phyloP scores from a whole-genome alignment of 2,113 vertebrate genomes.

The Chaenogobius annularis region DNA sequence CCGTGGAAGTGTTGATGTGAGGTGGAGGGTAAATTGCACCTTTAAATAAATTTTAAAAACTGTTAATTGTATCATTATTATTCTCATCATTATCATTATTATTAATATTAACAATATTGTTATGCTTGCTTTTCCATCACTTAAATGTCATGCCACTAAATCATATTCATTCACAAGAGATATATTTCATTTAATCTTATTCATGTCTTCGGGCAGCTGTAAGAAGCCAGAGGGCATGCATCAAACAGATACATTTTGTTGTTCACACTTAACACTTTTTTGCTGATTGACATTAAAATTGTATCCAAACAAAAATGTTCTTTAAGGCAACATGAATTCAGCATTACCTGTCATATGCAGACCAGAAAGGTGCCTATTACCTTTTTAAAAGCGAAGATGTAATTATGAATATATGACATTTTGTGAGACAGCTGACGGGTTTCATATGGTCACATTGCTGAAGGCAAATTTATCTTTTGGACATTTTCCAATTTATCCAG shows the following conservation, averaged over 20 bases:
- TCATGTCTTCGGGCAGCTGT: not conserved
- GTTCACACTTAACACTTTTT: not conserved
- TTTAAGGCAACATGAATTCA: not conserved
- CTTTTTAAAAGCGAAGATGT: slow-evolving; percentile 3
- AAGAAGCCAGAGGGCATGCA: not conserved
- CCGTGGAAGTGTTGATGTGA: no score
- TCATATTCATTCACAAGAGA: slow-evolving; percentile 12
- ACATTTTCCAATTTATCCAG: slow-evolving; percentile 19
- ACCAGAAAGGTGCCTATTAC: slow-evolving; percentile 7
- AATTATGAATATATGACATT: slow-evolving; percentile 10
- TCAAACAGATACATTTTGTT: not conserved
- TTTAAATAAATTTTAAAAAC: no score
- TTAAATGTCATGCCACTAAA: not conserved
- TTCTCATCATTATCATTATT: no score
- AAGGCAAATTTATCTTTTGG: slow-evolving; percentile 24
- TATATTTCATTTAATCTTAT: not conserved
- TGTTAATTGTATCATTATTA: no score
- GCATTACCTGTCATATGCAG: slow-evolving; percentile 1
- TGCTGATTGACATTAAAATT: slow-evolving; percentile 10
- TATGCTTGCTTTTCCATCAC: not conserved
- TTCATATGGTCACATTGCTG: slow-evolving; percentile 5
- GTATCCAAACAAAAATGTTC: not conserved
- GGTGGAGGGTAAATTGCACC: no score
- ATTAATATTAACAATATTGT: no score
- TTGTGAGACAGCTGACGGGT: not conserved